Evolutionary conservation across 2,888 invertebrate species (phyloP).

Genomic region (Platypus cylindrus): DNA sequence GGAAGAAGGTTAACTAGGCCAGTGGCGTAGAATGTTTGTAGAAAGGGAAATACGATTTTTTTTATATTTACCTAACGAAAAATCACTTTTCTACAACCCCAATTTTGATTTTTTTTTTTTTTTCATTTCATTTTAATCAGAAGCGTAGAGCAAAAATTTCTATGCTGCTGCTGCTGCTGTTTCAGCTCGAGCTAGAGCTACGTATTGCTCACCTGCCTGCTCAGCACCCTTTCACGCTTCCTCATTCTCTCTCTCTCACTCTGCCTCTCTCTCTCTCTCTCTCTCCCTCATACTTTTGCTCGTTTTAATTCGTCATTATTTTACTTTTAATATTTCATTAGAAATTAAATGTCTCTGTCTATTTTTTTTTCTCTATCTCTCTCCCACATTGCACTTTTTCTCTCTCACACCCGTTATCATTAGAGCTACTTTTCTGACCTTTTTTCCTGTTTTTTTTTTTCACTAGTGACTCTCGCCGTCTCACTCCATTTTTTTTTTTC

Average conservation of each 20-base stretch:
- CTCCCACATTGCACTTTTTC: slow-evolving; percentile 11
- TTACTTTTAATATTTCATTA: slow-evolving; percentile 39
- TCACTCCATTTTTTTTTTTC: slow-evolving; percentile 13
- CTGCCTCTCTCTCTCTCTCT: slow-evolving; percentile 29
- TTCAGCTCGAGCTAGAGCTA: neutral
- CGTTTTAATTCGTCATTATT: slow-evolving; percentile 39
- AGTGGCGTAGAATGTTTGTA: too few relatives aligned
- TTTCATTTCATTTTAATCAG: too few relatives aligned
- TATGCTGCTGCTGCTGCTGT: too few relatives aligned
- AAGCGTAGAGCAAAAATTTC: too few relatives aligned
- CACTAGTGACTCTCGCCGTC: slow-evolving; percentile 21
- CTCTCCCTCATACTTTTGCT: slow-evolving; percentile 27
- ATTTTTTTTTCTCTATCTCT: slow-evolving; percentile 19
- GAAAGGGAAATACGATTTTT: too few relatives aligned
- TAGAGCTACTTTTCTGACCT: too few relatives aligned
- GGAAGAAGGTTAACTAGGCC: too few relatives aligned
- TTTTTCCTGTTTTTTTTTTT: too few relatives aligned
- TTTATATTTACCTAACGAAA: too few relatives aligned
- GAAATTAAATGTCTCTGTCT: slow-evolving; percentile 20
- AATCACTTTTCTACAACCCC: too few relatives aligned
- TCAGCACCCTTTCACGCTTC: slow-evolving; percentile 20
- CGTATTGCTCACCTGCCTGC: slow-evolving; percentile 15
- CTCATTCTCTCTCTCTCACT: slow-evolving; percentile 31
- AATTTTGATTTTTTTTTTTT: too few relatives aligned
- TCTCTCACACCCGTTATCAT: neutral